Percentiles rank a stretch among this genome's conserved stretches.
phyloP scores from a whole-genome alignment of 2,797 vertebrate genomes.

The Phrynocephalus vlangalii region DNA sequence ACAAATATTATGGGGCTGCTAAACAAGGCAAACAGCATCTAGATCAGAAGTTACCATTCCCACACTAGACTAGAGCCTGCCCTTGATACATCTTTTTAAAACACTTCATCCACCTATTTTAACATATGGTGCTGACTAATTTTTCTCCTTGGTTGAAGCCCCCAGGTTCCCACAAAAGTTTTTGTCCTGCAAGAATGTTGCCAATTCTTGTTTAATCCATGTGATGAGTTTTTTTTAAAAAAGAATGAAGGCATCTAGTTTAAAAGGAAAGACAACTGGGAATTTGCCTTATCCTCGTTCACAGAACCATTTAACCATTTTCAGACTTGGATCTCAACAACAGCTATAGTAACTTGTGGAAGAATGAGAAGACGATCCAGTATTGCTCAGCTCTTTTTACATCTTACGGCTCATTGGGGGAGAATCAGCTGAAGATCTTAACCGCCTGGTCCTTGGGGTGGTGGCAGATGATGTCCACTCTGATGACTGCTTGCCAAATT shows the following conservation, averaged over 20 bases:
- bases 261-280: neutral
- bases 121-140: too few relatives aligned
- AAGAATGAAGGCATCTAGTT: neutral
- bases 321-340: conserved; percentile 13
- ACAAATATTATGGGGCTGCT: neutral
- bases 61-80: neutral
- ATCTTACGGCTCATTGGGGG: neutral
- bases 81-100: neutral
- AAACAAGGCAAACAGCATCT: neutral
- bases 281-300: neutral
- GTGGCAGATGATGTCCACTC: conserved; percentile 39
- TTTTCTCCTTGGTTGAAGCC: conserved; percentile 56
- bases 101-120: neutral
- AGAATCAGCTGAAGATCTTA: conserved; percentile 9
- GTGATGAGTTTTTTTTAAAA: neutral
- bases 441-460: conserved; percentile 34
- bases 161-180: neutral
- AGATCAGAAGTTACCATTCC: neutral
- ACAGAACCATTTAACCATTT: conserved; percentile 13
- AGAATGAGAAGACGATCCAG: neutral
- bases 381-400: conserved; percentile 27
- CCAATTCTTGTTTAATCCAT: neutral
- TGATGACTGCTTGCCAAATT: conserved; percentile 41
- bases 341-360: fast-evolving
- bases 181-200: neutral